Conservation (phyloP, 53 echinoderm and acorn worm genomes). For the Paelopatides confundens region DNA sequence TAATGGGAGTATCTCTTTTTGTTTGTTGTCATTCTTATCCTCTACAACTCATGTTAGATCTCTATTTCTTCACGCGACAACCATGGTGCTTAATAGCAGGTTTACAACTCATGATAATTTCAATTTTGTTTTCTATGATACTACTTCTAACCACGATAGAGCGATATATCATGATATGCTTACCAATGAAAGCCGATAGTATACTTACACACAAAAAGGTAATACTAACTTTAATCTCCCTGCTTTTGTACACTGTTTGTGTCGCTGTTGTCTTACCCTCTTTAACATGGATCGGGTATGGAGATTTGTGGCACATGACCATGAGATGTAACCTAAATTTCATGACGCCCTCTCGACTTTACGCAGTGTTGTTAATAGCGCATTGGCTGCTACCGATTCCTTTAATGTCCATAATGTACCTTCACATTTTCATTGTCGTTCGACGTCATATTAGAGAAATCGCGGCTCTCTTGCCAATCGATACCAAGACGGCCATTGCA, state of each 20-base stretch:
- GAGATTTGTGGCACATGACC: background rate
- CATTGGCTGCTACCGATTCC: conserved; percentile 35
- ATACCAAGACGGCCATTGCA: background rate
- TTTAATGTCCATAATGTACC: conserved; percentile 16
- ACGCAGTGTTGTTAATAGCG: background rate
- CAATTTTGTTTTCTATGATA: background rate
- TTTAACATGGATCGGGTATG: conserved; percentile 19
- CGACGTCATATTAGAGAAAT: conserved; percentile 25
- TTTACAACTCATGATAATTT: background rate
- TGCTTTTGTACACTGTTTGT: background rate
- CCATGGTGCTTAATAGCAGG: conserved; percentile 21
- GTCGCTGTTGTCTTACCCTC: background rate
- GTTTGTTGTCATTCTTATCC: background rate
- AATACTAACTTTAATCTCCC: background rate
- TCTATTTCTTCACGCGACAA: background rate
- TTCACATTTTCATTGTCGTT: conserved; percentile 27
- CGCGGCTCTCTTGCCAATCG: background rate
- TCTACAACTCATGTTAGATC: conserved; percentile 3
- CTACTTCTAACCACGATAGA: conserved; percentile 14
- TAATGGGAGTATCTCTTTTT: background rate
- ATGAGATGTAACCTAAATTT: background rate
- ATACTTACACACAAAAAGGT: conserved; percentile 1
- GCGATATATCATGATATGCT: conserved; percentile 26
- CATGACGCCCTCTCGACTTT: background rate
- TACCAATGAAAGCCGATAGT: background rate